Percentiles rank a stretch among this genome's conserved stretches.
Evolutionary conservation across 1,140 invertebrate species (phyloP).

Genomic region (Hermetia illucens): DNA sequence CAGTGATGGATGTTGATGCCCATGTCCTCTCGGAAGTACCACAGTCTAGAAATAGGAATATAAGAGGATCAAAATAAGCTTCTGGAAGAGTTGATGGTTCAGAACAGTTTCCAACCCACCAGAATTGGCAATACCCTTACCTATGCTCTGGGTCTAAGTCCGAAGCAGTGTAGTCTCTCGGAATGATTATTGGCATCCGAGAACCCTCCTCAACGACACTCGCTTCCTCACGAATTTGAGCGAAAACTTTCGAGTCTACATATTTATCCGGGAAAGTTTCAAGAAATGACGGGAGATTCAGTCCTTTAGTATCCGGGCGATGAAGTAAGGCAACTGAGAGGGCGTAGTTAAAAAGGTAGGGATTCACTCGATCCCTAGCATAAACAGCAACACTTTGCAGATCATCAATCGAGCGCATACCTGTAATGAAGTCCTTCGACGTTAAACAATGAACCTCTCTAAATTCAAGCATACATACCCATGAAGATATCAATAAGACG

Average conservation of each 20-base stretch:
- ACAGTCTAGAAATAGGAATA: too few relatives aligned
- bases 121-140: too few relatives aligned
- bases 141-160: constrained; percentile 60
- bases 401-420: constrained; percentile 53
- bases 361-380: constrained; percentile 57
- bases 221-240: constrained; percentile 48
- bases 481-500: constrained; percentile 59
- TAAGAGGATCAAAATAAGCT: too few relatives aligned
- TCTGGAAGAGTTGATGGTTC: too few relatives aligned
- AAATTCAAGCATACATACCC: constrained; percentile 27
- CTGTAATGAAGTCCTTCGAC: constrained; percentile 32
- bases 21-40: constrained; percentile 58
- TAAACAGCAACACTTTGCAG: constrained; percentile 53
- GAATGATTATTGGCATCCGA: constrained; percentile 51
- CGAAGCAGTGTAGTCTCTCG: constrained; percentile 55
- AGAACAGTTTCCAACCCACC: too few relatives aligned
- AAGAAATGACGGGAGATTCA: constrained; percentile 52
- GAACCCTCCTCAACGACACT: constrained; percentile 44
- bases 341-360: constrained; percentile 63
- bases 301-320: constrained; percentile 54
- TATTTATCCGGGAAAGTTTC: constrained; percentile 67
- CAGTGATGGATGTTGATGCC: constrained; percentile 67
- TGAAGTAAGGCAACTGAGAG: constrained; percentile 59
- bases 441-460: too few relatives aligned
- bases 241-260: constrained; percentile 54